Evolutionary conservation across 1,140 invertebrate species (phyloP).

Genomic region (Ostrea edulis): DNA sequence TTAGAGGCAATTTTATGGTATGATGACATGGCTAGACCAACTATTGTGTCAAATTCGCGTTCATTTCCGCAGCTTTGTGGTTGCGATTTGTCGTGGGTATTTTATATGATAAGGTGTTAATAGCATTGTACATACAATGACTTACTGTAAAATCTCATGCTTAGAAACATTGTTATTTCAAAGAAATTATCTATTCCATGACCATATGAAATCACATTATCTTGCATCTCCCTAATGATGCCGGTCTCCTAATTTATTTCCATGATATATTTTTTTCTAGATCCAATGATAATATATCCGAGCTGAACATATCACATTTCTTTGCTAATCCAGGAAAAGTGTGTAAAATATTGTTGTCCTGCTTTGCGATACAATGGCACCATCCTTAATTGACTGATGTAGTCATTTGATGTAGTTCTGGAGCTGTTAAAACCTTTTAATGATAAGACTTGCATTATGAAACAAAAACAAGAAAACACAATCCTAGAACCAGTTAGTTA

Average conservation of each 20-base stretch:
- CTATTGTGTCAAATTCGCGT: constrained; percentile 29
- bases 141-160: constrained; percentile 9
- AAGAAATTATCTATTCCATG: neutral
- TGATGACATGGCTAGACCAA: neutral
- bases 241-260: neutral
- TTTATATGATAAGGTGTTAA: constrained; percentile 31
- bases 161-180: neutral
- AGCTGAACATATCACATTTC: neutral
- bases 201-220: constrained; percentile 5
- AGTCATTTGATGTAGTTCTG: constrained; percentile 3
- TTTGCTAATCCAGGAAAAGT: neutral
- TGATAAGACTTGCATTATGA: neutral
- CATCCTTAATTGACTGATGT: neutral
- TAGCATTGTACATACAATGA: neutral
- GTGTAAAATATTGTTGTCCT: neutral
- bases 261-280: neutral
- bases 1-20: constrained; percentile 6
- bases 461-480: neutral
- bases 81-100: neutral
- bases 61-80: constrained; percentile 15
- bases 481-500: neutral
- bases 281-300: constrained; percentile 8
- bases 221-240: neutral
- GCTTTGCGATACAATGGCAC: neutral
- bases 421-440: neutral